Evolutionary conservation across 64 coral and sea anemone species (phyloP).

Genomic region (Orbicella faveolata): DNA sequence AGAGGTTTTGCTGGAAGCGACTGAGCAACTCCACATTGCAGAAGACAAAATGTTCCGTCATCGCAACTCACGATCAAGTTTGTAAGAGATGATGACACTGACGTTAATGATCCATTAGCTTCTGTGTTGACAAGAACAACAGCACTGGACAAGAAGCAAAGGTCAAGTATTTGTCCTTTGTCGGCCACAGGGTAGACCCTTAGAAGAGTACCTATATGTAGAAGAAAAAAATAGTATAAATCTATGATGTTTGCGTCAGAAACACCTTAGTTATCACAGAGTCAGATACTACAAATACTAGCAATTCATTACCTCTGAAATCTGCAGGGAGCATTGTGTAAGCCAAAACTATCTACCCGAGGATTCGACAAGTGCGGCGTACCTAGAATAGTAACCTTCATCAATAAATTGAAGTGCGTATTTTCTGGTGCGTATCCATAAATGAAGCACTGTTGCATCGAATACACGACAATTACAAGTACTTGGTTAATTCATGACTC

Average conservation of each 20-base stretch:
- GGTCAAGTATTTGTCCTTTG: conserved; percentile 27
- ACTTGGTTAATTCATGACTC: neutral
- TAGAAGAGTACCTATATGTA: conserved; percentile 28
- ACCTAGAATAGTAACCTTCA: neutral
- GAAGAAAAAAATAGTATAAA: neutral
- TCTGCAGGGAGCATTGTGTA: neutral
- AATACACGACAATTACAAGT: too few relatives aligned
- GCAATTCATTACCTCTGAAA: neutral
- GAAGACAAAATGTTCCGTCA: conserved; percentile 58
- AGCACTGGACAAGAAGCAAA: conserved; percentile 46
- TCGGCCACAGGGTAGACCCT: conserved; percentile 38
- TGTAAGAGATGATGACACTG: conserved; percentile 12
- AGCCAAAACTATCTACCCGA: neutral
- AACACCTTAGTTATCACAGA: too few relatives aligned
- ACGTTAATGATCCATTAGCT: neutral
- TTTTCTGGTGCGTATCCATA: too few relatives aligned
- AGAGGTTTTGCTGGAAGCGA: neutral
- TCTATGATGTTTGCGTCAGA: too few relatives aligned
- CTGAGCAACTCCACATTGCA: conserved; percentile 51
- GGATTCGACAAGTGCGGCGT: neutral
- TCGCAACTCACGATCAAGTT: conserved; percentile 59
- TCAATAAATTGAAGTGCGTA: too few relatives aligned
- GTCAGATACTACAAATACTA: too few relatives aligned
- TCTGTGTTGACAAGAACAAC: neutral
- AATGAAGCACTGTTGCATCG: too few relatives aligned